phyloP scores from a whole-genome alignment of 1,140 invertebrate genomes.

The Bombus turneri region DNA sequence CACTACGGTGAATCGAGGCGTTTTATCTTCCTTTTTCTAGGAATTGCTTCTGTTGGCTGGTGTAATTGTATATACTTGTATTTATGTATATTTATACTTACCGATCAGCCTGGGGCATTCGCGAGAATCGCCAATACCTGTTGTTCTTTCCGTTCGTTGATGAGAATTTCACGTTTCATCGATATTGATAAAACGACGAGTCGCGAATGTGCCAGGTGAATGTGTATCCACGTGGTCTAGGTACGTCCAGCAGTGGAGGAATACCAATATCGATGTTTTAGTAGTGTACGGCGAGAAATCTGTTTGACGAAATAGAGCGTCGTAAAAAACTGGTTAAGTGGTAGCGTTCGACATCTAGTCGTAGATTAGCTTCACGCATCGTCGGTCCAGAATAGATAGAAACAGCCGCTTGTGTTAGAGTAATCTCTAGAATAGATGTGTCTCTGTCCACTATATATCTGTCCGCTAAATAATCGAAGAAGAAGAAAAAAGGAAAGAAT shows the following conservation, averaged over 20 bases:
- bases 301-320: slow-evolving; percentile 30
- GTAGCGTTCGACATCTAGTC: not conserved
- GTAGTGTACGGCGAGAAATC: slow-evolving; percentile 28
- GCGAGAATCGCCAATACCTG: not conserved
- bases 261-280: slow-evolving; percentile 30
- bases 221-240: not conserved
- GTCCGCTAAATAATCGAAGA: not conserved
- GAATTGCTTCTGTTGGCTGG: slow-evolving; percentile 71
- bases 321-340: not conserved
- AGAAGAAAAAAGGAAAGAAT: not conserved
- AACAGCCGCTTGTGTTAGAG: not conserved
- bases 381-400: not conserved
- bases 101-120: not conserved
- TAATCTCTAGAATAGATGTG: not conserved
- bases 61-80: slow-evolving; percentile 28
- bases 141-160: not conserved
- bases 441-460: not conserved
- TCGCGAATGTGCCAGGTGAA: slow-evolving; percentile 14
- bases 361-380: slow-evolving; percentile 5
- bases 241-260: not conserved
- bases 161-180: not conserved
- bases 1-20: not conserved
- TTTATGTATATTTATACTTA: slow-evolving; percentile 35
- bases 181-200: not conserved
- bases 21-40: slow-evolving; percentile 56